Evolutionary conservation across 2,113 vertebrate species (phyloP).

Genomic region (Zapornia atra): DNA sequence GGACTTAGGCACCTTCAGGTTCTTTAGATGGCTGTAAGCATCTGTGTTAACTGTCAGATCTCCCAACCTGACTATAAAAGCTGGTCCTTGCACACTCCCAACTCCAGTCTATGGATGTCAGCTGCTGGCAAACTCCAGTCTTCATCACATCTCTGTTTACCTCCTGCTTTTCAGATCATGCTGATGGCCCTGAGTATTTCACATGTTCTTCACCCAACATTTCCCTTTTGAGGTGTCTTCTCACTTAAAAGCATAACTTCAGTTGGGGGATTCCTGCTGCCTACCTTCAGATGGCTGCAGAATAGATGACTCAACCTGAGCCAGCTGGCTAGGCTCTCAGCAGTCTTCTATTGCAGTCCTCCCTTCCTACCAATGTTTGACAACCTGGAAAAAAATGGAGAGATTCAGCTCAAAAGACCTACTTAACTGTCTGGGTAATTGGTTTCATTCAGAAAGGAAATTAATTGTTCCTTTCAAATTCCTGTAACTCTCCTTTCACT

Average conservation of each 20-base stretch:
- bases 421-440: not conserved
- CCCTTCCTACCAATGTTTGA: not conserved
- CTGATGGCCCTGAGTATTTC: not conserved
- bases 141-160: not conserved
- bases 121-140: not conserved
- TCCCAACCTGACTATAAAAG: not conserved
- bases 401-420: not conserved
- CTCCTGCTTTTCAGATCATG: not conserved
- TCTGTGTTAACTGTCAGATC: not conserved
- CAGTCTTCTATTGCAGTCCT: not conserved
- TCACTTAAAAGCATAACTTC: not conserved
- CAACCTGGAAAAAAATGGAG: not conserved
- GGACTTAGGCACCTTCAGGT: too few relatives aligned
- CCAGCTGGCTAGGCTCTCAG: not conserved
- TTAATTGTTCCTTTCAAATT: not conserved
- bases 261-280: not conserved
- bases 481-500: not conserved
- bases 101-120: not conserved
- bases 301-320: not conserved
- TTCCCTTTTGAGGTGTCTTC: not conserved
- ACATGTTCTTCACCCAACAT: not conserved
- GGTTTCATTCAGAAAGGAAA: not conserved
- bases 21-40: not conserved
- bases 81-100: not conserved
- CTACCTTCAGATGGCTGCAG: not conserved